A percentile compares a stretch with the other conserved stretches of the same genome.
Conservation (phyloP, 1,140 invertebrate species). For the Calliopsis andreniformis region DNA sequence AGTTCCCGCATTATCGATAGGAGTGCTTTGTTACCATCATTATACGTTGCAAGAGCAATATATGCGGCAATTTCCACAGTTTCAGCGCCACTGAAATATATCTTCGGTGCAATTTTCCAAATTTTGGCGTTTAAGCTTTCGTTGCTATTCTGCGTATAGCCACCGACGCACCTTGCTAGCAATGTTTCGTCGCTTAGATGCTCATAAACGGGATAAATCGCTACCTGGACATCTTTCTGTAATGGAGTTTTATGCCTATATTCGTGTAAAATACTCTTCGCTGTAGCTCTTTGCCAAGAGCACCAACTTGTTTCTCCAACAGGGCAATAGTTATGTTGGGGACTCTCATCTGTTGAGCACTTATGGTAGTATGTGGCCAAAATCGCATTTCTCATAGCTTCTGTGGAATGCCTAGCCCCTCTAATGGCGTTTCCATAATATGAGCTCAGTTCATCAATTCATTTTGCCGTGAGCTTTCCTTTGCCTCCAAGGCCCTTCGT, state of each 20-base stretch:
- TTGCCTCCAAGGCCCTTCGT: background rate
- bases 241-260: background rate
- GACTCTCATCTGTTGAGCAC: background rate
- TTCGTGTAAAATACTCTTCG: background rate
- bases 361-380: background rate
- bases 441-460: background rate
- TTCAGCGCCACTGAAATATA: too few species aligned
- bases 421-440: background rate
- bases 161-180: too few species aligned
- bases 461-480: background rate
- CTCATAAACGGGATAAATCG: background rate
- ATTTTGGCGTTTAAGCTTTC: too few species aligned
- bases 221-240: background rate
- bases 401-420: background rate
- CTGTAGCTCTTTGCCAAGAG: background rate
- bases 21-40: too few species aligned
- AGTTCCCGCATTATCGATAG: too few species aligned
- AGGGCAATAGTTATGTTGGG: background rate
- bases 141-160: too few species aligned
- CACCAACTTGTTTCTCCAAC: background rate
- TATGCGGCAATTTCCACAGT: too few species aligned
- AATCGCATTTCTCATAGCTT: background rate
- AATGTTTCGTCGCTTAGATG: background rate
- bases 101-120: too few species aligned
- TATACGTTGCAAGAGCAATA: too few species aligned